phyloP scores from a whole-genome alignment of 2,888 invertebrate species.

The Conops quadrifasciatus region DNA sequence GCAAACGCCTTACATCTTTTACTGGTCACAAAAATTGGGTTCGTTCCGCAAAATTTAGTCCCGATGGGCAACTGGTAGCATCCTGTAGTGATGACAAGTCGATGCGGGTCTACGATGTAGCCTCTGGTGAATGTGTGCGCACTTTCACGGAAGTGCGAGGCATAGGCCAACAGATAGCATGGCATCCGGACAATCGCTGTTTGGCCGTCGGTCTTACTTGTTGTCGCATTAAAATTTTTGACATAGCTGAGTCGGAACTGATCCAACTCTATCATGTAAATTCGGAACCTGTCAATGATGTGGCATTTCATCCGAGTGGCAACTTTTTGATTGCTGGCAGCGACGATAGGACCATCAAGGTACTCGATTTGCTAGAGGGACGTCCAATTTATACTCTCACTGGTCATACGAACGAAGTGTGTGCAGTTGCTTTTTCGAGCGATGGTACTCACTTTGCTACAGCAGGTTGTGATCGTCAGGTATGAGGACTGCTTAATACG shows the following conservation, averaged over 20 bases:
- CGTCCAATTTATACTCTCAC: conserved; percentile 87
- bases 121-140: conserved; percentile 77
- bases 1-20: conserved; percentile 77
- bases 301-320: conserved; percentile 88
- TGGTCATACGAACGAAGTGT: conserved; percentile 78
- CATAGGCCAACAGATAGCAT: conserved; percentile 67
- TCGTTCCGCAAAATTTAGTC: conserved; percentile 78
- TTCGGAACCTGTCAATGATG: conserved; percentile 72
- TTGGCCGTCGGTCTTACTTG: conserved; percentile 78
- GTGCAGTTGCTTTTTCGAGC: conserved; percentile 78
- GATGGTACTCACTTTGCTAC: conserved; percentile 86
- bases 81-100: conserved; percentile 90
- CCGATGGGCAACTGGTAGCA: conserved; percentile 78
- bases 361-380: conserved; percentile 88
- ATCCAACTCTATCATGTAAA: conserved; percentile 85
- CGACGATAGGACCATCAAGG: conserved; percentile 85
- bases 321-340: conserved; percentile 85
- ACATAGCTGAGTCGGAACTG: conserved; percentile 78
- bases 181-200: conserved; percentile 83
- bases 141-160: conserved; percentile 76
- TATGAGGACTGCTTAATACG: conserved; percentile 55
- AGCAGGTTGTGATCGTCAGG: conserved; percentile 82
- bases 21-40: conserved; percentile 86
- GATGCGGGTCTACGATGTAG: conserved; percentile 79
- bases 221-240: conserved; percentile 85